These are phyloP conservation scores for Jaculus jaculus DNA, from an alignment of 2,113 vertebrate species.

Conservation along the genomic window DNA sequence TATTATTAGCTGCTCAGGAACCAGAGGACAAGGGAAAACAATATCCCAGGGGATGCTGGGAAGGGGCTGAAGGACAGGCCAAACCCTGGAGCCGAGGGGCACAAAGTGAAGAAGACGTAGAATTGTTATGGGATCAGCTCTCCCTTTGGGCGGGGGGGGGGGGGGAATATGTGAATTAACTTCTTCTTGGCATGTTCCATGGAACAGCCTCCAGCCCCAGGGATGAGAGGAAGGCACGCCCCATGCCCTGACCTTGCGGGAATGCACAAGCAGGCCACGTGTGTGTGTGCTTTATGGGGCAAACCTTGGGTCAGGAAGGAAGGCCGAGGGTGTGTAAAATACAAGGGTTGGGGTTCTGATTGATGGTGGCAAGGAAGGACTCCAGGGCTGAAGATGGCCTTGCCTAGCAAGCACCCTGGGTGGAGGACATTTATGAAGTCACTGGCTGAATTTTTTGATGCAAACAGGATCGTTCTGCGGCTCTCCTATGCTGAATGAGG, in stretches of 20 bases:
- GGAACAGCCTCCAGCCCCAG: neutral
- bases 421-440: neutral
- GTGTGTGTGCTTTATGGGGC: neutral
- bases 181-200: neutral
- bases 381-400: neutral
- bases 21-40: constrained; percentile 40
- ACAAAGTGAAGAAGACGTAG: neutral
- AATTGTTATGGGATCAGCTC: neutral
- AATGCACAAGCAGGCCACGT: neutral
- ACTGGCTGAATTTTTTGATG: neutral
- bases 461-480: neutral
- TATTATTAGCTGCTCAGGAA: constrained; percentile 73
- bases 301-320: constrained; percentile 62
- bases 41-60: neutral
- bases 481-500: neutral
- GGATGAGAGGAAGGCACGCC: constrained; percentile 42
- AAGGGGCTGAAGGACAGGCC: neutral
- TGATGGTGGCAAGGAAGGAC: neutral
- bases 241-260: neutral
- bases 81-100: neutral
- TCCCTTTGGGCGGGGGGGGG: neutral
- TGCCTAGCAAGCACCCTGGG: neutral
- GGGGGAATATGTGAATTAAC: neutral
- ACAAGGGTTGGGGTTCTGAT: neutral
- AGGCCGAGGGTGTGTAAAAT: constrained; percentile 16